A percentile compares a stretch with the other conserved stretches of the same genome.
These are phyloP conservation scores for Podarcis muralis DNA, from an alignment of 2,113 vertebrate genomes.

Conservation along the genomic window DNA sequence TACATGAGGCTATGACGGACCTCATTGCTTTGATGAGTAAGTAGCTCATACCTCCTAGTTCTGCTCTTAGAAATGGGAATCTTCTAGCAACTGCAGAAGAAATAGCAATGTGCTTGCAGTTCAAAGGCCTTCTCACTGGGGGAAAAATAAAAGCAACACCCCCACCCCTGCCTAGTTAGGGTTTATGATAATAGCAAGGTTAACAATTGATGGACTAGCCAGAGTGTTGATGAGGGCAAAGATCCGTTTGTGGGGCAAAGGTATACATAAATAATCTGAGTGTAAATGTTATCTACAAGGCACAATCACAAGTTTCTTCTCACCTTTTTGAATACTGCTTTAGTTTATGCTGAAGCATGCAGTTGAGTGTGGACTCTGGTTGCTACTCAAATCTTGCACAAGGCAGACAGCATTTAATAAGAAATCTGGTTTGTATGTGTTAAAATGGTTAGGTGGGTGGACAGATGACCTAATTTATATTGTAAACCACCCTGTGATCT, in stretches of 20 bases:
- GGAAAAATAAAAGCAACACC: not conserved
- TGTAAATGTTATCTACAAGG: not conserved
- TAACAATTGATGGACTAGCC: not conserved
- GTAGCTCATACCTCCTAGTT: constrained; percentile 35
- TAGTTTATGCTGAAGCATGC: not conserved
- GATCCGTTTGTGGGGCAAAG: not conserved
- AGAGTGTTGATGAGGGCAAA: not conserved
- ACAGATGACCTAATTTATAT: not conserved
- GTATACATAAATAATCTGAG: not conserved
- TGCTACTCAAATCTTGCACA: not conserved
- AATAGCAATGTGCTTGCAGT: not conserved
- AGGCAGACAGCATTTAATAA: not conserved
- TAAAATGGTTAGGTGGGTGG: not conserved
- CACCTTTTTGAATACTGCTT: not conserved
- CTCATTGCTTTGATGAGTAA: constrained; percentile 91
- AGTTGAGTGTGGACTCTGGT: not conserved
- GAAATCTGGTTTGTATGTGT: not conserved
- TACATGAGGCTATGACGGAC: constrained; percentile 96
- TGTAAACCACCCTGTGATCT: too few relatives aligned
- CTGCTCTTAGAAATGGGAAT: not conserved
- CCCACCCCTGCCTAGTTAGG: not conserved
- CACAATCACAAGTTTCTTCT: not conserved
- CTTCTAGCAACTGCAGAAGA: not conserved
- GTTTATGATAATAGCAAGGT: not conserved
- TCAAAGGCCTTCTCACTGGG: not conserved